Evolutionary conservation across 2,888 invertebrate genomes (phyloP), one percentile per base, ranked within the genome.

Genomic region (Vesta saturnalis): DNA sequence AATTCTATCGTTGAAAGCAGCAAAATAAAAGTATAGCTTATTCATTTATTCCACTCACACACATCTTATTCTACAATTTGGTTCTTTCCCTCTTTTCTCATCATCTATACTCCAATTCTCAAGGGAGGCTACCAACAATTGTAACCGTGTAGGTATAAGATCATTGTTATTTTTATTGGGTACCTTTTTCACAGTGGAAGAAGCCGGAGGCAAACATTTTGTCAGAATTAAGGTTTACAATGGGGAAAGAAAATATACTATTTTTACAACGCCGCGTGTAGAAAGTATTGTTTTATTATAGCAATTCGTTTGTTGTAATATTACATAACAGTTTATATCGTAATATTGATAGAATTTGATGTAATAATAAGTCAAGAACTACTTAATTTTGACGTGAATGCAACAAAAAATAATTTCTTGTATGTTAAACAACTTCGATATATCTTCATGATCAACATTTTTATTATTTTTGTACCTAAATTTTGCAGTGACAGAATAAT

Each of bases 81-180:
- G 22, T 65, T 63, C 57, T 56, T 68, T 60, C 60, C 55, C 49
- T 60, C 62, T 23, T 19, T 30, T 30, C 19, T 60, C 54, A 21
- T 46, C 15, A 65, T 43, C 59, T 58, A 54, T 58, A 62, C 30
- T 35, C 52, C 35, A 55, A 63, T 23, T 55, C 64, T 46, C 59
- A 12, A 2, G 39, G 64, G 52, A 39, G 35, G 19, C 56, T 47
- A 56, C 56, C 47, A 68, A 68, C 60, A 64, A 68, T 64, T 68
- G 63, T 60, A 64, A 64, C 63, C 19, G 61, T 58, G 63, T 65
- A 65, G 60, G 60, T 65, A 60, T 65, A 60, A 43, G 65, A 65
- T 65, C 60, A 65, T 65, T 65, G 65, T 65, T 65, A 65, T 60
- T 65, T 65, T 65, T 60, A 60, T 65, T 59, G 65, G 60, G 18